phyloP scores from a whole-genome alignment of 2,113 vertebrate species.

The Gnathonemus longibarbis region DNA sequence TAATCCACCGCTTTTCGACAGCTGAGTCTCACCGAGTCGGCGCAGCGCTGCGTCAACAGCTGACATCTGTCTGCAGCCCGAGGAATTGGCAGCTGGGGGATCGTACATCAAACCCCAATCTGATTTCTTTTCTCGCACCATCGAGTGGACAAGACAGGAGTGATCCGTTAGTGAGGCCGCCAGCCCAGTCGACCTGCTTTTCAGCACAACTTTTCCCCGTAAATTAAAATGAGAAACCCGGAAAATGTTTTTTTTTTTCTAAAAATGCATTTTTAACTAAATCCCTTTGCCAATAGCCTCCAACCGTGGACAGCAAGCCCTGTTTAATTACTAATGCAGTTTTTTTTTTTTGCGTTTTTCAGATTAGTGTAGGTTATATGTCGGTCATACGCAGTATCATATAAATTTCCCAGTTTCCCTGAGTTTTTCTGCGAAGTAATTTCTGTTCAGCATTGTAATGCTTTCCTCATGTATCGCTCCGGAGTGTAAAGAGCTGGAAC shows the following conservation, averaged over 20 bases:
- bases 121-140: neutral
- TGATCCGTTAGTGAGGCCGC: neutral
- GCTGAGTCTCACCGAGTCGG: neutral
- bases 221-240: neutral
- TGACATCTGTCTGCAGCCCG: neutral
- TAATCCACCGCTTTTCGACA: neutral
- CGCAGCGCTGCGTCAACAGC: neutral
- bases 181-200: neutral
- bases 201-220: neutral
- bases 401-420: neutral
- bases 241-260: neutral
- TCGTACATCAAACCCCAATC: neutral
- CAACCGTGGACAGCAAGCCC: neutral
- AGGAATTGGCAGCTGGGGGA: neutral
- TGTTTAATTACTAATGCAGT: neutral
- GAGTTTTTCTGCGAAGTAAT: neutral
- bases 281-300: neutral
- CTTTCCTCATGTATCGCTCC: neutral
- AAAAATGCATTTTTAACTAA: neutral
- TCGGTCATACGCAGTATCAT: neutral
- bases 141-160: neutral
- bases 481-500: neutral
- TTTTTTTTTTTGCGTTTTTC: neutral
- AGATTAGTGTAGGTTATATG: neutral
- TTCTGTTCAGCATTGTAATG: neutral